phyloP scores from a whole-genome alignment of 1,140 invertebrate genomes.

The Leptestheria dahalacensis region DNA sequence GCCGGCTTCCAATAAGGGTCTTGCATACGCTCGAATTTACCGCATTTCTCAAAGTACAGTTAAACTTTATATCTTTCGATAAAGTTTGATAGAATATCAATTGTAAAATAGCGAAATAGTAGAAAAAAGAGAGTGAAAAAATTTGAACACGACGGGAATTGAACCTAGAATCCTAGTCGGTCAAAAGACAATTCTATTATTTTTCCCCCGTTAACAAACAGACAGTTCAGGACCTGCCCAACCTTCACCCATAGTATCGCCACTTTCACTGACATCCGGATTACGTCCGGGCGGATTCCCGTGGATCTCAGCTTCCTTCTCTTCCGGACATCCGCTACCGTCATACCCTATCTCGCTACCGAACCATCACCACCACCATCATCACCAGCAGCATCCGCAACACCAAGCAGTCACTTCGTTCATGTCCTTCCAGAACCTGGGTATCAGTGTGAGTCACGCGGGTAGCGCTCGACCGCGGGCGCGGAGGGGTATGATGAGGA shows the following conservation, averaged over 20 bases:
- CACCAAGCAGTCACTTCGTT: background rate
- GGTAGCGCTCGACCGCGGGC: background rate
- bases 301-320: background rate
- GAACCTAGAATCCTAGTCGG: too few species aligned
- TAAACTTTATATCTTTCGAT: too few species aligned
- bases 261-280: background rate
- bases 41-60: too few species aligned
- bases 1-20: too few species aligned
- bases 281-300: background rate
- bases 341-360: background rate
- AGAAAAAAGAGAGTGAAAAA: too few species aligned
- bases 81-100: too few species aligned
- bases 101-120: too few species aligned
- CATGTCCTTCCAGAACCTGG: background rate
- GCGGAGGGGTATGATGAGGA: constrained; percentile 80
- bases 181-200: too few species aligned
- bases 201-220: background rate
- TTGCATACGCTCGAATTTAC: too few species aligned
- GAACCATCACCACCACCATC: background rate
- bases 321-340: background rate
- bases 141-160: too few species aligned
- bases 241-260: background rate
- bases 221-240: background rate
- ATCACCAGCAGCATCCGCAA: too few species aligned
- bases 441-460: background rate